phyloP scores from a whole-genome alignment of 2,113 vertebrate species.

The Tor tambroides region DNA sequence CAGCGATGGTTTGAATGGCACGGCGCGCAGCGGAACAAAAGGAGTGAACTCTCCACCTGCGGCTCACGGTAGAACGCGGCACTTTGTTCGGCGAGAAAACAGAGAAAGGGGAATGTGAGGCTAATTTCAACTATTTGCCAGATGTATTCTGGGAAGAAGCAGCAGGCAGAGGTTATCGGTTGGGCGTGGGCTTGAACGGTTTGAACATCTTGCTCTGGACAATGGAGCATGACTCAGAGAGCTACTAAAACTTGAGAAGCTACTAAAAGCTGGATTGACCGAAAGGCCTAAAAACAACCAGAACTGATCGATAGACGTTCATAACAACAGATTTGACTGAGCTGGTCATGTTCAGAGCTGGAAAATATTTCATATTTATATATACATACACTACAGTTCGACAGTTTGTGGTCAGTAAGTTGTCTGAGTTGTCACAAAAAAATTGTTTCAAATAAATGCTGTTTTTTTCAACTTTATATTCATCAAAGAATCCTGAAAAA shows the following conservation, averaged over 20 bases:
- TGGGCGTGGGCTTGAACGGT: not conserved
- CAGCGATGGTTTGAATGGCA: conserved; percentile 20
- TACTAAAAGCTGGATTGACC: not conserved
- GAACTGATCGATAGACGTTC: not conserved
- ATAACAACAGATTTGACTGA: not conserved
- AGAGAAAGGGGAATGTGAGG: not conserved
- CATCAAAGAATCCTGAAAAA: no score
- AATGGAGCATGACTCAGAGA: conserved; percentile 16
- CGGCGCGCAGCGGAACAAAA: not conserved
- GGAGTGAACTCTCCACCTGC: not conserved
- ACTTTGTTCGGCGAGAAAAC: conserved; percentile 15
- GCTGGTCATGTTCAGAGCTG: not conserved
- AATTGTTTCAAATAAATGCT: no score
- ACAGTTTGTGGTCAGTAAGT: no score
- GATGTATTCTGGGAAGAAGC: conserved; percentile 7
- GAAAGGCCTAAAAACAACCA: not conserved
- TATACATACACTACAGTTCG: no score
- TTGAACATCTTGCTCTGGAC: conserved; percentile 13
- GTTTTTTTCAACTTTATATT: no score
- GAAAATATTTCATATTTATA: not conserved
- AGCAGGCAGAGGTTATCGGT: not conserved
- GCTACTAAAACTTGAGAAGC: not conserved
- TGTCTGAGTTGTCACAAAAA: no score
- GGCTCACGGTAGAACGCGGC: not conserved
- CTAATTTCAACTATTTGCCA: conserved; percentile 13